A percentile compares a stretch with the other conserved stretches of the same genome.
Conservation (phyloP, 2,113 vertebrate species). For the Acanthochromis polyacanthus region DNA sequence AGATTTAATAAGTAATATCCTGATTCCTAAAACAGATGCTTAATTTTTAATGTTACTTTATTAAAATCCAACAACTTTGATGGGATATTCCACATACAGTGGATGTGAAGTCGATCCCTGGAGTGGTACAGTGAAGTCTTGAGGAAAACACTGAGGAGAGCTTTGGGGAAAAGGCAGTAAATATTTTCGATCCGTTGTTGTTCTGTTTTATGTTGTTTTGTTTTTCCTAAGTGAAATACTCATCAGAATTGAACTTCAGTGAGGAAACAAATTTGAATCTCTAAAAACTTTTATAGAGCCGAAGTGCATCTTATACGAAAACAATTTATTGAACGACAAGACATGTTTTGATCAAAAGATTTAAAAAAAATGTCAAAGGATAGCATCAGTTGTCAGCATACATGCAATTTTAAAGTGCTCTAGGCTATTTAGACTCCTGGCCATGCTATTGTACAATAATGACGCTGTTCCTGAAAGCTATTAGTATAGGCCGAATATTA, state of each 20-base stretch:
- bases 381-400: slow-evolving; percentile 6
- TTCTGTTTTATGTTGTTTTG: not conserved
- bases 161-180: not conserved
- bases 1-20: slow-evolving; percentile 8
- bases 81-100: slow-evolving; percentile 64
- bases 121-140: slow-evolving; percentile 28
- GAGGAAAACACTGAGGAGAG: slow-evolving; percentile 23
- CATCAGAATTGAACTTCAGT: not conserved
- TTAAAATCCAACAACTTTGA: slow-evolving; percentile 54
- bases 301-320: slow-evolving; percentile 7
- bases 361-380: not conserved
- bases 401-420: slow-evolving; percentile 23
- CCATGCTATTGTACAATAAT: not conserved
- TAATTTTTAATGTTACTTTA: slow-evolving; percentile 46
- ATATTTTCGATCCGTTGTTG: not conserved
- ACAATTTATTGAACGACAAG: slow-evolving; percentile 18
- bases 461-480: not conserved
- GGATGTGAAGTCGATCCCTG: slow-evolving; percentile 34
- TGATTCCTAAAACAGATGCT: slow-evolving; percentile 28
- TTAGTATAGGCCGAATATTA: slow-evolving; percentile 1
- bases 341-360: slow-evolving; percentile 2
- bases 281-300: not conserved
- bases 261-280: not conserved
- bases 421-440: slow-evolving; percentile 17
- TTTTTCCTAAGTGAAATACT: not conserved